Percentiles rank a stretch among this genome's conserved stretches.
phyloP scores from a whole-genome alignment of 2,888 invertebrate genomes.

The Globia sparganii region DNA sequence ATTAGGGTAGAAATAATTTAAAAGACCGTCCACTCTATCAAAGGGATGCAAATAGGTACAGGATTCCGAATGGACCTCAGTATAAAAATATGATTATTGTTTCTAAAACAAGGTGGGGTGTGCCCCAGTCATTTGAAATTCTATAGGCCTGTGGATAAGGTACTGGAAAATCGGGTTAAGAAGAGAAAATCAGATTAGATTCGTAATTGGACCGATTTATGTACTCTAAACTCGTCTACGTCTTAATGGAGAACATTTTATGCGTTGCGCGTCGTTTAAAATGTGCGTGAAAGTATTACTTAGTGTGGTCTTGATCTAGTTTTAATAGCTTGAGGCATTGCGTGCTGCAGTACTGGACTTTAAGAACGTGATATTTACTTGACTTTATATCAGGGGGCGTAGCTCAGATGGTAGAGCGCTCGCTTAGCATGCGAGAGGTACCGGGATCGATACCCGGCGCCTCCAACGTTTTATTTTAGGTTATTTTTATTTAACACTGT shows the following conservation, averaged over 20 bases:
- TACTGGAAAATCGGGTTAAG: constrained; percentile 15
- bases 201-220: constrained; percentile 33
- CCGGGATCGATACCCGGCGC: constrained; percentile 90
- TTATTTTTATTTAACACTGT: background rate
- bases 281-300: constrained; percentile 33
- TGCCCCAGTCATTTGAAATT: background rate
- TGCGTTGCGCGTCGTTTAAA: constrained; percentile 26
- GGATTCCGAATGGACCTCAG: background rate
- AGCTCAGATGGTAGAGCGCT: constrained; percentile 87
- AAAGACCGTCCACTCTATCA: background rate
- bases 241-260: constrained; percentile 12
- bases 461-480: constrained; percentile 75
- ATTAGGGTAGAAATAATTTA: background rate
- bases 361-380: constrained; percentile 2
- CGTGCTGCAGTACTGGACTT: background rate
- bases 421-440: constrained; percentile 89
- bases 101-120: background rate
- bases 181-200: constrained; percentile 26
- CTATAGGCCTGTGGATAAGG: background rate
- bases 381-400: constrained; percentile 67
- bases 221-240: constrained; percentile 18
- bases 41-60: background rate
- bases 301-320: constrained; percentile 38
- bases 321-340: constrained; percentile 5
- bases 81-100: constrained; percentile 1